Evolutionary conservation across 1,140 invertebrate genomes (phyloP).

Genomic region (Chrysopa pallens): DNA sequence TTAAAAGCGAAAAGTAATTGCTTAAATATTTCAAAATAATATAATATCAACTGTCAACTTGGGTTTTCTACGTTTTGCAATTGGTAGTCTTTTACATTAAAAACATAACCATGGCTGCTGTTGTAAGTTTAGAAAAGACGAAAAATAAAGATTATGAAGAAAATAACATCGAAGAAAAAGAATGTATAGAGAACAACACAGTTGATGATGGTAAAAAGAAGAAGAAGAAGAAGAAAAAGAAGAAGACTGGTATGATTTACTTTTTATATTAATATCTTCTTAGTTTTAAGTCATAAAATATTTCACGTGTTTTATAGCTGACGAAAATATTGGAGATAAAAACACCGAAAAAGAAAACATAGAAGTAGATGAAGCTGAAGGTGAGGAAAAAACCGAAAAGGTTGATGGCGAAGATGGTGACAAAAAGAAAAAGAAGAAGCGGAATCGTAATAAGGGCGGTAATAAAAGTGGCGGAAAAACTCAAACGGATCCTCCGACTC

Average conservation of each 20-base stretch:
- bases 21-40: not conserved
- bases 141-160: constrained; percentile 5
- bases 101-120: not conserved
- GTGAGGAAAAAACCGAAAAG: constrained; percentile 12
- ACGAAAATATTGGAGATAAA: constrained; percentile 1
- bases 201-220: constrained; percentile 33
- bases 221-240: constrained; percentile 35
- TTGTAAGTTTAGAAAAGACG: not conserved
- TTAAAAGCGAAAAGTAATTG: not conserved
- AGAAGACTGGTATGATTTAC: constrained; percentile 17
- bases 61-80: not conserved
- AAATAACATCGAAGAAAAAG: constrained; percentile 17
- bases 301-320: not conserved
- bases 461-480: constrained; percentile 19
- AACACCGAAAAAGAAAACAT: constrained; percentile 5
- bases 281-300: not conserved
- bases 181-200: constrained; percentile 13
- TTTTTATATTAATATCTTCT: not conserved
- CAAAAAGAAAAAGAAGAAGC: constrained; percentile 39
- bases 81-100: not conserved
- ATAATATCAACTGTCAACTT: not conserved
- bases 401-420: constrained; percentile 21
- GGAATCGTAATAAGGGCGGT: constrained; percentile 26
- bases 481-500: constrained; percentile 70
- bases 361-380: constrained; percentile 19